Conservation (phyloP, 2,113 vertebrate genomes). For the Sander vitreus region DNA sequence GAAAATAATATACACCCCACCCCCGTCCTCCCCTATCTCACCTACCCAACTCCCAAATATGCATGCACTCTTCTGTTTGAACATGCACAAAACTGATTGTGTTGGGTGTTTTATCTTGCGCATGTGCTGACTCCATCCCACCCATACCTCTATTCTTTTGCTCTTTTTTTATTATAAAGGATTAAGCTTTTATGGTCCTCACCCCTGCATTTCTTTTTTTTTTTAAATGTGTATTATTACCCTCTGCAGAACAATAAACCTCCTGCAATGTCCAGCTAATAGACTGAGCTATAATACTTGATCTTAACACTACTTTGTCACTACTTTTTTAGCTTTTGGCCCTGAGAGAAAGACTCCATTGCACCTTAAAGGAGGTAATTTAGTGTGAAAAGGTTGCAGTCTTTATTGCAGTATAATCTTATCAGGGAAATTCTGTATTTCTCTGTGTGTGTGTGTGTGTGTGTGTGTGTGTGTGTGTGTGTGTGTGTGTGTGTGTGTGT, state of each 20-base stretch:
- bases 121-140: not conserved
- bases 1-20: slow-evolving; percentile 34
- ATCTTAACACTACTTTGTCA: slow-evolving; percentile 56
- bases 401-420: slow-evolving; percentile 27
- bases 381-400: slow-evolving; percentile 56
- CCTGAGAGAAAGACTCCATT: slow-evolving; percentile 29
- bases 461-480: slow-evolving; percentile 27
- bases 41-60: slow-evolving; percentile 24
- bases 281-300: slow-evolving; percentile 6
- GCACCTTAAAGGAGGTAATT: slow-evolving; percentile 57
- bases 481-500: slow-evolving; percentile 30
- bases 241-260: slow-evolving; percentile 29
- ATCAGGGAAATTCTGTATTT: slow-evolving; percentile 34
- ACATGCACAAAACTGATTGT: slow-evolving; percentile 18
- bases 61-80: slow-evolving; percentile 31
- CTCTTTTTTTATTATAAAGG: not conserved
- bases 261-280: slow-evolving; percentile 34
- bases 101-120: not conserved
- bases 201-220: not conserved
- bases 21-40: not conserved
- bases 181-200: not conserved
- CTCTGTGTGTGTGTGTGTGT: slow-evolving; percentile 16
- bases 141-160: not conserved
- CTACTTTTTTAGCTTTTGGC: slow-evolving; percentile 29
- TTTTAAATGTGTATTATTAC: slow-evolving; percentile 7